Evolutionary conservation across 2,797 vertebrate genomes (phyloP).

Genomic region (Paratrypauchen microcephalus): DNA sequence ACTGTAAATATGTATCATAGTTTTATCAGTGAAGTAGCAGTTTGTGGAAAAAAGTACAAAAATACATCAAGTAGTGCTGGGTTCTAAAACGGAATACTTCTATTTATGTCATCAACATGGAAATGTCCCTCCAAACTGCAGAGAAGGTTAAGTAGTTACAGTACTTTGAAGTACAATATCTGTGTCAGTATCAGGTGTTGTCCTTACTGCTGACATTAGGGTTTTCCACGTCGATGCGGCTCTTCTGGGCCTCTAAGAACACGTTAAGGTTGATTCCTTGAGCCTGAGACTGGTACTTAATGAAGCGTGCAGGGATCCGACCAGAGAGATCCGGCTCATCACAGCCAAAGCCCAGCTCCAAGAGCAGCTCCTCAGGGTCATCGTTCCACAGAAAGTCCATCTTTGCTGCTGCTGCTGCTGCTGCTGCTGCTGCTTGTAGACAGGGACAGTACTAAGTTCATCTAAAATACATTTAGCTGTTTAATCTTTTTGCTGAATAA

Average conservation of each 20-base stretch:
- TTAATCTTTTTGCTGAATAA: no score
- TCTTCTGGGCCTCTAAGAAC: slow-evolving; percentile 88
- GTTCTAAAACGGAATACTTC: no score
- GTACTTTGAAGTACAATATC: no score
- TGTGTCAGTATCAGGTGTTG: background rate
- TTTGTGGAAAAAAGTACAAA: no score
- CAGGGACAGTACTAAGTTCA: background rate
- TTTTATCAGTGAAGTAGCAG: no score
- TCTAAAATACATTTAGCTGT: no score
- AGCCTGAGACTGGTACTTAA: slow-evolving; percentile 82
- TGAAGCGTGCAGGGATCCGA: slow-evolving; percentile 88
- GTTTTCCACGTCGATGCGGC: slow-evolving; percentile 81
- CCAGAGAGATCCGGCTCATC: slow-evolving; percentile 86
- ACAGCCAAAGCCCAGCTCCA: slow-evolving; percentile 90
- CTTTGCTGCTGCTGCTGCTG: slow-evolving; percentile 15
- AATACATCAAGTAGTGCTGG: no score
- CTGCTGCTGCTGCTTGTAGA: background rate
- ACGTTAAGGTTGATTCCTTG: slow-evolving; percentile 83
- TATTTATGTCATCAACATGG: no score
- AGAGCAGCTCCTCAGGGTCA: slow-evolving; percentile 88
- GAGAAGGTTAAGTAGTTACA: no score
- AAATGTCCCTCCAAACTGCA: no score
- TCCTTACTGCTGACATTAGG: slow-evolving; percentile 83
- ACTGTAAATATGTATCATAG: no score
- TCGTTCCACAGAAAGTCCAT: slow-evolving; percentile 83